phyloP scores from a whole-genome alignment of 2,888 invertebrate genomes.

The Priapulus caudatus region DNA sequence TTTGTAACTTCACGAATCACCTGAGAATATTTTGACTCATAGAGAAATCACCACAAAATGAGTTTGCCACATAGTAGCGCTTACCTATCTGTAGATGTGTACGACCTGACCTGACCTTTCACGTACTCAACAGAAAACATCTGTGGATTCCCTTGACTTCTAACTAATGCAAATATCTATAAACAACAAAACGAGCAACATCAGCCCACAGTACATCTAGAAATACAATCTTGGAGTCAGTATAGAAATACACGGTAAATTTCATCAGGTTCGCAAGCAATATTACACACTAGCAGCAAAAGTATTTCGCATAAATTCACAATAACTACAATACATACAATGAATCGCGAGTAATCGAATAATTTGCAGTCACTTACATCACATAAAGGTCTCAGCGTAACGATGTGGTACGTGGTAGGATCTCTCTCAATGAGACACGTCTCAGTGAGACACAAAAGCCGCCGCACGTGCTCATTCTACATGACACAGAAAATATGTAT shows the following conservation, averaged over 20 bases:
- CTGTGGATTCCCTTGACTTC: conserved; percentile 82
- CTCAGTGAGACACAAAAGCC: conserved; percentile 86
- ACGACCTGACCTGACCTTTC: conserved; percentile 73
- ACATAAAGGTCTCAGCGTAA: conserved; percentile 55
- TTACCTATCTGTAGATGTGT: conserved; percentile 79
- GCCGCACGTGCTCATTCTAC: conserved; percentile 56
- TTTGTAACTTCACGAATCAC: too few species aligned
- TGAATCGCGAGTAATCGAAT: too few species aligned
- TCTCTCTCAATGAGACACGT: conserved; percentile 91
- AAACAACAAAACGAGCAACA: conserved; percentile 16
- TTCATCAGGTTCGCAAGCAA: conserved; percentile 6
- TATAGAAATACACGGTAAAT: conserved; percentile 13
- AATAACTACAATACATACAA: too few species aligned
- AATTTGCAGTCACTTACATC: conserved; percentile 43
- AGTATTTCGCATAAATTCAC: neutral
- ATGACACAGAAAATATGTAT: neutral
- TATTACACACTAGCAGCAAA: neutral
- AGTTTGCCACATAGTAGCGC: too few species aligned
- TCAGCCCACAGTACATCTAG: too few species aligned
- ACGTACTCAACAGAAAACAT: conserved; percentile 86
- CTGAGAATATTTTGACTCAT: too few species aligned
- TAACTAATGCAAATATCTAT: conserved; percentile 81
- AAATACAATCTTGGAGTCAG: conserved; percentile 22
- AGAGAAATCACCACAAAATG: too few species aligned
- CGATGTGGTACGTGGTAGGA: conserved; percentile 86